phyloP scores from a whole-genome alignment of 2,888 invertebrate genomes.

The Apoderus coryli region DNA sequence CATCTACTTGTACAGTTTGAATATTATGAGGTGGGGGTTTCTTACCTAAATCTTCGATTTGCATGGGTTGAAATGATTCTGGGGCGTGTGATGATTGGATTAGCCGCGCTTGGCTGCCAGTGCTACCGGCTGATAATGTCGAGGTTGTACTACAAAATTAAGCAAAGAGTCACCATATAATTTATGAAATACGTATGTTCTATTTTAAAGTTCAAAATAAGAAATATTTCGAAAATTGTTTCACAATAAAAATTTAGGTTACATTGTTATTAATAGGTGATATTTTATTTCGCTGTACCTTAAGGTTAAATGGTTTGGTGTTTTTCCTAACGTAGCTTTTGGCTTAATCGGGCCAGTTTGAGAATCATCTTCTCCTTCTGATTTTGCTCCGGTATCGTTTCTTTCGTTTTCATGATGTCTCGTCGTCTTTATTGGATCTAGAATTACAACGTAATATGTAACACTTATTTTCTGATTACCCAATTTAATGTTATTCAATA shows the following conservation, averaged over 20 bases:
- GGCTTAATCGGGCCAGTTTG: constrained; percentile 47
- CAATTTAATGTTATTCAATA: constrained; percentile 6
- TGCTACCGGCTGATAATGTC: constrained; percentile 85
- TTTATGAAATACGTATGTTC: too few relatives aligned
- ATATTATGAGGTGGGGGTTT: constrained; percentile 24
- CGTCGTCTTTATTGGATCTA: constrained; percentile 30
- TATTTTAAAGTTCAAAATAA: too few relatives aligned
- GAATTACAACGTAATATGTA: too few relatives aligned
- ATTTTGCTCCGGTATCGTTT: constrained; percentile 62
- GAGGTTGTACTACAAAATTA: constrained; percentile 66
- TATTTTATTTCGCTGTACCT: too few relatives aligned
- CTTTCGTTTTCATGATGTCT: constrained; percentile 32
- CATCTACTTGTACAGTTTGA: constrained; percentile 25
- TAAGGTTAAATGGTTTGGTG: constrained; percentile 85
- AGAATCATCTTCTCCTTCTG: constrained; percentile 75
- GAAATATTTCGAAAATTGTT: too few relatives aligned
- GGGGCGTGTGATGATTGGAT: constrained; percentile 91
- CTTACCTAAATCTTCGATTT: constrained; percentile 84
- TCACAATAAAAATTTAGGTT: too few relatives aligned
- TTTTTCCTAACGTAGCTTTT: constrained; percentile 59
- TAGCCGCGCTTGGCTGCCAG: constrained; percentile 82
- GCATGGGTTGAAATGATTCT: constrained; percentile 77
- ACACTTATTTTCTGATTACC: neutral
- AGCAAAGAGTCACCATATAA: neutral
- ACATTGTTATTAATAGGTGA: too few relatives aligned